These are phyloP conservation scores for Rhinogobius similis DNA, from an alignment of 2,113 vertebrate genomes.

Conservation along the genomic window DNA sequence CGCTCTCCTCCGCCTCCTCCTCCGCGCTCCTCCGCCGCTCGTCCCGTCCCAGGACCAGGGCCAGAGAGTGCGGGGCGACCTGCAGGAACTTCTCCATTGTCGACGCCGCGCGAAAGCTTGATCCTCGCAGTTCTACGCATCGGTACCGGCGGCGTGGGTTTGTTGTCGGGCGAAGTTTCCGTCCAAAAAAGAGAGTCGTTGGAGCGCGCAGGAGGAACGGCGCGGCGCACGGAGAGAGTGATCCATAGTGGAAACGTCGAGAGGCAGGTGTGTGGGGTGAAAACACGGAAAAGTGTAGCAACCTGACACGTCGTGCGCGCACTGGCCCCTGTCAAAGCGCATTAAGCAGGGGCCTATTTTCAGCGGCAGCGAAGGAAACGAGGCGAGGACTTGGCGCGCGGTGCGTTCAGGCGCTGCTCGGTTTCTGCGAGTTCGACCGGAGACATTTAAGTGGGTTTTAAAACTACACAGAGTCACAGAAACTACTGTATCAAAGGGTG, in stretches of 20 bases:
- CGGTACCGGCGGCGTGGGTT: background rate
- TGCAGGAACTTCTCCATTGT: constrained; percentile 83
- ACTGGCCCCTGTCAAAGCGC: constrained; percentile 44
- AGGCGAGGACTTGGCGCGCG: constrained; percentile 48
- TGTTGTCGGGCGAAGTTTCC: background rate
- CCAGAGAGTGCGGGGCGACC: constrained; percentile 90
- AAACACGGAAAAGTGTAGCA: constrained; percentile 21
- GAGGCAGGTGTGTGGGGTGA: constrained; percentile 37
- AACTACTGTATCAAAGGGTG: too few relatives aligned
- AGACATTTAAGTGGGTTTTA: background rate
- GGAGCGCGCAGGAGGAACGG: background rate
- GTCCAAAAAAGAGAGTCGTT: background rate
- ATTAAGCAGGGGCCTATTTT: constrained; percentile 23
- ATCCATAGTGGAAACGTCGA: background rate
- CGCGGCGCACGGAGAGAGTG: background rate
- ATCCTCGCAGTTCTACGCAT: background rate
- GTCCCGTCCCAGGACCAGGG: constrained; percentile 81
- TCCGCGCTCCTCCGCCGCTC: constrained; percentile 42
- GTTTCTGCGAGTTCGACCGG: background rate
- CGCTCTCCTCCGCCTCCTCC: constrained; percentile 21
- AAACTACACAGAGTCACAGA: background rate
- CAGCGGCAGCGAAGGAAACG: constrained; percentile 22
- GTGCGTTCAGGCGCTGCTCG: constrained; percentile 57
- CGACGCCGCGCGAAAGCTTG: background rate
- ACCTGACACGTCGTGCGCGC: constrained; percentile 25